Evolutionary conservation across 2,113 vertebrate species (phyloP), one percentile per base, ranked within the genome.

Genomic region (Columba livia): DNA sequence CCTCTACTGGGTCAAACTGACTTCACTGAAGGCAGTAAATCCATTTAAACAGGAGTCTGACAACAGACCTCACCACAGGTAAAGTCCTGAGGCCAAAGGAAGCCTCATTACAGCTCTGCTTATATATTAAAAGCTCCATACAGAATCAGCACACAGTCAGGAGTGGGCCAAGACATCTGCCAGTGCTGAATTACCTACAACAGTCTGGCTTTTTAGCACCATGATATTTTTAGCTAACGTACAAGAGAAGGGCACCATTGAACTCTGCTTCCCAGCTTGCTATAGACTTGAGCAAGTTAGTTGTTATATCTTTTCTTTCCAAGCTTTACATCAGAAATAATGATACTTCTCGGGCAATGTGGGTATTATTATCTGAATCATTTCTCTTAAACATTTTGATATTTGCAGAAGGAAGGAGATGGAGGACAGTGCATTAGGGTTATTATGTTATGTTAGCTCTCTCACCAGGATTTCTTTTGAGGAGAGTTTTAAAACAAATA

Each of bases 401-500:
- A 84, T 69, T 17, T 86, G 38, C 77, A 86, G 58, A 84, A 67
- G 32, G 10, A 92, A 65, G 38, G 23, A 70, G n/a, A 40, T 8
- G 10, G 54, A 67, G 11, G 23, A 75, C 56, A 81, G 25, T 83
- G 60, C 82, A 48, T 93, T 67, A 88, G 20, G 11, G 12, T 83
- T 93, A 79, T 89, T 81, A 78, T 4, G 4, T 70, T 82, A 48
- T 29, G 15, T 13, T 92, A 71, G 64, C 88, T 64, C 32, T 90
- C 38, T 77, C 56, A 71, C 14, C 32, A 72, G 44, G 67, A n/a
- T 66, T 75, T 78, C 80, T 54, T 81, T 92, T 19, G 10, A 88
- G 48, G 32, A 79, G 28, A 93, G 34, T 51, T 89, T 88, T 94
- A 89, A 95, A 96, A 58, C 9, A 77, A 88, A 84, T 69, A 47